Percentiles rank a stretch among this genome's conserved stretches.
Conservation (phyloP, 2,888 invertebrate species). For the Aricia artaxerxes region DNA sequence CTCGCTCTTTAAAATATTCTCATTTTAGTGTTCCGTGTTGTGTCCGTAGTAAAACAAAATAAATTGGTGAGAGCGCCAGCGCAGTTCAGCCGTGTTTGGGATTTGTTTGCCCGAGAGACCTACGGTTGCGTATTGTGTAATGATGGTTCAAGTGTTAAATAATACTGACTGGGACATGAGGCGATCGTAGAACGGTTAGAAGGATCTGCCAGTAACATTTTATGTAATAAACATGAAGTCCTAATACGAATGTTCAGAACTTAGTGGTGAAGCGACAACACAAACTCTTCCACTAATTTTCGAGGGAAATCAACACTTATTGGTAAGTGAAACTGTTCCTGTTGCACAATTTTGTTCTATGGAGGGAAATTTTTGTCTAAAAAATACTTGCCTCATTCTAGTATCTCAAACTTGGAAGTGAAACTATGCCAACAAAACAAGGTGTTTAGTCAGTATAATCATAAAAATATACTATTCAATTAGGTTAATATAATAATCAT, state of each 20-base stretch:
- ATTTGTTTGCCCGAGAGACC: slow-evolving; percentile 59
- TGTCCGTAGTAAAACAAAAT: slow-evolving; percentile 49
- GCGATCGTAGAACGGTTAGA: neutral
- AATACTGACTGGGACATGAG: slow-evolving; percentile 1
- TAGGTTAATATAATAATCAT: no score
- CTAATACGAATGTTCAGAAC: slow-evolving; percentile 9
- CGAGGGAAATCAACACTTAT: neutral
- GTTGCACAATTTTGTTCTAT: slow-evolving; percentile 19
- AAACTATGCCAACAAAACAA: neutral
- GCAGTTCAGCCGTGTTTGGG: slow-evolving; percentile 59
- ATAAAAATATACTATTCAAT: neutral
- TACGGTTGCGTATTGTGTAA: slow-evolving; percentile 42
- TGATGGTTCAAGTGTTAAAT: slow-evolving; percentile 21
- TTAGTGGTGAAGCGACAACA: slow-evolving; percentile 24
- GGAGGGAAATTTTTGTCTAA: neutral
- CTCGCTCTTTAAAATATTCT: slow-evolving; percentile 34
- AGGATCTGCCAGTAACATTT: slow-evolving; percentile 22
- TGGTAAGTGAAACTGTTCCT: slow-evolving; percentile 29
- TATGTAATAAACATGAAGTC: slow-evolving; percentile 8
- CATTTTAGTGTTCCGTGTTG: slow-evolving; percentile 37
- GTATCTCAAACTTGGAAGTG: neutral
- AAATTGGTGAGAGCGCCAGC: slow-evolving; percentile 55
- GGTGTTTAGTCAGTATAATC: neutral
- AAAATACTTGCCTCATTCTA: neutral
- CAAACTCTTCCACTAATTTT: slow-evolving; percentile 2